Conservation (phyloP, 2,797 vertebrate genomes). For the Diceros bicornis region DNA sequence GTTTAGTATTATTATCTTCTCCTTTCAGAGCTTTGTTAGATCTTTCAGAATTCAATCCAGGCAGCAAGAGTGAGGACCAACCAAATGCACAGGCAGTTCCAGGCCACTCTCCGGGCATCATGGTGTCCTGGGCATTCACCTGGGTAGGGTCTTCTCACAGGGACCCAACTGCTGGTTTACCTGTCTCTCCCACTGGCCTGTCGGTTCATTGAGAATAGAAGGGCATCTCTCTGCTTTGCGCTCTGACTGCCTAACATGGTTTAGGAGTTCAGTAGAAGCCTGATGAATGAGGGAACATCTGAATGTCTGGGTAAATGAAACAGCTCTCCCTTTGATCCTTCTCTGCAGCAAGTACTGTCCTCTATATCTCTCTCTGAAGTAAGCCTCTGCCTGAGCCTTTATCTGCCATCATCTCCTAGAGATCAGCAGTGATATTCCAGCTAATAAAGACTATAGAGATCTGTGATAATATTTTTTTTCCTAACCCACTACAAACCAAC, state of each 20-base stretch:
- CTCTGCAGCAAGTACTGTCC: not conserved
- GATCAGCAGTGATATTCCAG: not conserved
- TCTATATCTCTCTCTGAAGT: constrained; percentile 37
- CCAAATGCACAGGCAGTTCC: accelerated
- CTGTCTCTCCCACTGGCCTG: not conserved
- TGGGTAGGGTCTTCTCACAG: not conserved
- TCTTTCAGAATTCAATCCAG: not conserved
- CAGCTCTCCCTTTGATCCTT: not conserved
- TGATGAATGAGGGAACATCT: not conserved
- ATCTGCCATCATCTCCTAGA: not conserved
- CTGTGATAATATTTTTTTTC: not conserved
- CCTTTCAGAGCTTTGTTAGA: not conserved
- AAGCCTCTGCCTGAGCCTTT: not conserved
- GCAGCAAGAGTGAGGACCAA: not conserved
- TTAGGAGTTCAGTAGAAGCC: not conserved
- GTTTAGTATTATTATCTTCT: not conserved
- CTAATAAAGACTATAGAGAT: not conserved
- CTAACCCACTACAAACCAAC: not conserved
- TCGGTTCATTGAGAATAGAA: accelerated
- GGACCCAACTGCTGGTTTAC: not conserved
- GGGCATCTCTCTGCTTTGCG: not conserved
- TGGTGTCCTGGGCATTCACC: accelerated
- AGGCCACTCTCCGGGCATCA: not conserved
- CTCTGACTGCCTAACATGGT: not conserved
- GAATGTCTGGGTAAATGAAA: not conserved